Percentiles rank a stretch among this genome's conserved stretches.
Conservation (phyloP, 2,888 invertebrate genomes). For the Notodonta dromedarius region DNA sequence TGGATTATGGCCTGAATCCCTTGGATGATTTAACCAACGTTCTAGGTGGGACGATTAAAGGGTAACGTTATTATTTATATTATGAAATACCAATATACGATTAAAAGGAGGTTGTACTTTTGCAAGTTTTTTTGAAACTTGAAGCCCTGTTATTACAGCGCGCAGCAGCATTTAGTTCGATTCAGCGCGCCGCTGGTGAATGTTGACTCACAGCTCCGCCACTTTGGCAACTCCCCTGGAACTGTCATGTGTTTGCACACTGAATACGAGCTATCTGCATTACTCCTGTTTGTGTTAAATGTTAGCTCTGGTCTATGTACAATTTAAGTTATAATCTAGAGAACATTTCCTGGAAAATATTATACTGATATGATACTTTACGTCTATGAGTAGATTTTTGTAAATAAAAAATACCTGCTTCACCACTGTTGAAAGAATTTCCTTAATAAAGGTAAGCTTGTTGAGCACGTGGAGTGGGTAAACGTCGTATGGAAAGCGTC, state of each 20-base stretch:
- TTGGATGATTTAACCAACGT: no score
- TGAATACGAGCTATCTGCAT: conserved; percentile 50
- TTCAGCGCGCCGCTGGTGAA: conserved; percentile 7
- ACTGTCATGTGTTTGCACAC: conserved; percentile 72
- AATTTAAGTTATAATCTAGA: neutral
- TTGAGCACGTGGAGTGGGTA: conserved; percentile 28
- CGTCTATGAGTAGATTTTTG: neutral
- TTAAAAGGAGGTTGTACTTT: no score
- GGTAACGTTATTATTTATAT: no score
- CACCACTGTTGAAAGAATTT: neutral
- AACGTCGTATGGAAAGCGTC: conserved; percentile 45
- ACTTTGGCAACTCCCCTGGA: conserved; percentile 63
- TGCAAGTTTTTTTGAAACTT: neutral
- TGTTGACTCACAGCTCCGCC: conserved; percentile 55
- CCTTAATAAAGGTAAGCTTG: neutral
- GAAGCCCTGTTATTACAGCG: neutral
- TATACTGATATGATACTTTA: neutral
- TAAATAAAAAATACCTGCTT: neutral
- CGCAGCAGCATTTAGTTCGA: neutral
- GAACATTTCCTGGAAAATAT: neutral
- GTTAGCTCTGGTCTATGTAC: conserved; percentile 46
- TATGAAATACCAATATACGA: no score
- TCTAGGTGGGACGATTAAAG: no score
- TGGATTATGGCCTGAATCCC: no score
- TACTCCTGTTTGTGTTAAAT: conserved; percentile 52